phyloP scores from a whole-genome alignment of 1,140 invertebrate genomes.

The Megalonaias nervosa region DNA sequence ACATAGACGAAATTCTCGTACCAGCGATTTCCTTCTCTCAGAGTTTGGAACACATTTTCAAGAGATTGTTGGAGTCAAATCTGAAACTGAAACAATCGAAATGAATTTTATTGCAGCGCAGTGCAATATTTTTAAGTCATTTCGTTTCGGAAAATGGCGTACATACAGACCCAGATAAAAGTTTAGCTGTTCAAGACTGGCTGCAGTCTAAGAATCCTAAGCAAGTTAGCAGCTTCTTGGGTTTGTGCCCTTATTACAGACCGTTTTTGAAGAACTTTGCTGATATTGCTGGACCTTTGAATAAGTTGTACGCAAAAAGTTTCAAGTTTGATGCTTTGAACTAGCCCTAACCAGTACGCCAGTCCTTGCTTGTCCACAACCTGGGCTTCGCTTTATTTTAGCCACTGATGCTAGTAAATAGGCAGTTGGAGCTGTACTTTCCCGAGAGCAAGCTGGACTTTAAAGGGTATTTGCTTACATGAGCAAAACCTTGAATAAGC shows the following conservation, averaged over 20 bases:
- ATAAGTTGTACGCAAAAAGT: constrained; percentile 12
- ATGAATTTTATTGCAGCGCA: constrained; percentile 35
- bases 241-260: constrained; percentile 23
- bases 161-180: constrained; percentile 8
- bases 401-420: too few species aligned
- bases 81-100: constrained; percentile 36
- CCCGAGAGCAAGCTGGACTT: constrained; percentile 12
- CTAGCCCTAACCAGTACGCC: too few species aligned
- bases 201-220: constrained; percentile 20
- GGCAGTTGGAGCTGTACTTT: not conserved
- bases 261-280: constrained; percentile 25
- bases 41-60: constrained; percentile 23
- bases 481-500: constrained; percentile 4
- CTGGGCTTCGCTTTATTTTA: too few species aligned
- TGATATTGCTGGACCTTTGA: constrained; percentile 21
- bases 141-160: too few species aligned
- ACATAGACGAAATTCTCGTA: too few species aligned
- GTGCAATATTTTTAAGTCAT: constrained; percentile 6
- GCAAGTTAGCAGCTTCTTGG: constrained; percentile 33
- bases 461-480: constrained; percentile 21
- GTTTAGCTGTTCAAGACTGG: constrained; percentile 15
- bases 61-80: constrained; percentile 15
- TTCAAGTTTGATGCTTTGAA: not conserved
- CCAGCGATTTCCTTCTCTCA: constrained; percentile 11
- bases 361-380: too few species aligned